These are phyloP conservation scores for Solea senegalensis DNA, from an alignment of 2,113 vertebrate species.

Conservation along the genomic window DNA sequence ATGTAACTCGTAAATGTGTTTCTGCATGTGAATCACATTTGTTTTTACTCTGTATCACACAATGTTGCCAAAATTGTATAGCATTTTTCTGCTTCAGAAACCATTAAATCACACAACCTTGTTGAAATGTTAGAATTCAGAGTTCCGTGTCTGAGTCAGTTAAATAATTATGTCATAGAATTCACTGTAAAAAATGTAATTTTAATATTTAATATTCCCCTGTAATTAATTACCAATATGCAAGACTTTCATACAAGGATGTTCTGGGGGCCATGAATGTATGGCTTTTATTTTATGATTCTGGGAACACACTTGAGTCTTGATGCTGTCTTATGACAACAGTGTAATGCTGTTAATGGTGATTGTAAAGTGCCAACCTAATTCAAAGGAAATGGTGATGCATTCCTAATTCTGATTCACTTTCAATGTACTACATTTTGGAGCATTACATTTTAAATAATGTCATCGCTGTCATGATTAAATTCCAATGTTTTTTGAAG, in stretches of 20 bases:
- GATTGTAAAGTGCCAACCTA: constrained; percentile 50
- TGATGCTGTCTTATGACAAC: constrained; percentile 15
- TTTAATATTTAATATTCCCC: constrained; percentile 13
- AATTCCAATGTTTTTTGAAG: constrained; percentile 38
- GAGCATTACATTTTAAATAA: constrained; percentile 32
- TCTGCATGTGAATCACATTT: constrained; percentile 43
- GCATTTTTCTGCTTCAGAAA: constrained; percentile 20
- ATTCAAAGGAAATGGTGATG: constrained; percentile 21
- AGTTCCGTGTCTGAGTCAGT: constrained; percentile 10
- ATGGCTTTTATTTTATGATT: constrained; percentile 11
- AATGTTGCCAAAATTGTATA: constrained; percentile 4
- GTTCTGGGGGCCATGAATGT: constrained; percentile 38
- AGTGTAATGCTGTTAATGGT: constrained; percentile 31
- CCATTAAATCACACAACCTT: constrained; percentile 13
- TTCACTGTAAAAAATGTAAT: constrained; percentile 2
- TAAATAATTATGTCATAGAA: neutral
- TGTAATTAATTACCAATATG: constrained; percentile 37
- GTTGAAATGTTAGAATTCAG: constrained; percentile 21
- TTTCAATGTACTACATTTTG: constrained; percentile 25
- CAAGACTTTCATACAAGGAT: constrained; percentile 52
- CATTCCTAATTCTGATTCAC: constrained; percentile 11
- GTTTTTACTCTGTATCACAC: constrained; percentile 27
- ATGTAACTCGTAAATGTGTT: constrained; percentile 21
- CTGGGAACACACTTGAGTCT: constrained; percentile 29
- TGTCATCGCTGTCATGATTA: constrained; percentile 7